Evolutionary conservation across 2,888 invertebrate genomes (phyloP).

Genomic region (Aporophyla lueneburgensis): DNA sequence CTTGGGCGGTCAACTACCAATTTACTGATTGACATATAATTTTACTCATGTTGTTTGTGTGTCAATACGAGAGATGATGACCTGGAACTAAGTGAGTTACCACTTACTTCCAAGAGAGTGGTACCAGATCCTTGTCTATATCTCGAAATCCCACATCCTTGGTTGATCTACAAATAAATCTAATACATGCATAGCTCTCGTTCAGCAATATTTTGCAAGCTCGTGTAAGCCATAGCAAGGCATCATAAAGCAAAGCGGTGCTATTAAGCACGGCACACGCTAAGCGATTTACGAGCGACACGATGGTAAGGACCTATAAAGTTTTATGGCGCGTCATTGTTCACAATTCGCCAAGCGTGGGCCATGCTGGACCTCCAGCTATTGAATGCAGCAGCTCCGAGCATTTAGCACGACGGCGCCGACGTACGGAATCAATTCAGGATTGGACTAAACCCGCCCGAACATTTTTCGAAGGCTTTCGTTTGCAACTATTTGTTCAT

Average conservation of each 20-base stretch:
- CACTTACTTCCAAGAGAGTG: too few species aligned
- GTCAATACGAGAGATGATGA: not conserved
- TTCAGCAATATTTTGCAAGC: slow-evolving; percentile 31
- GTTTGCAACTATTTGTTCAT: slow-evolving; percentile 49
- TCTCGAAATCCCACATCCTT: not conserved
- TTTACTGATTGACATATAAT: not conserved
- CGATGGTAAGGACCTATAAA: slow-evolving; percentile 54
- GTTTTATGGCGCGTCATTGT: slow-evolving; percentile 57
- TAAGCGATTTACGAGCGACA: slow-evolving; percentile 66
- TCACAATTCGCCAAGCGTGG: slow-evolving; percentile 45
- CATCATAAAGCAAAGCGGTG: slow-evolving; percentile 60
- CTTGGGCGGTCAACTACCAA: not conserved
- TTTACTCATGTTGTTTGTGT: not conserved
- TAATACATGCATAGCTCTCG: not conserved
- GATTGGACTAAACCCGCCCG: slow-evolving; percentile 10
- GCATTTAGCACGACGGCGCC: slow-evolving; percentile 8
- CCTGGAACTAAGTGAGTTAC: too few species aligned
- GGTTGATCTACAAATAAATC: slow-evolving; percentile 1
- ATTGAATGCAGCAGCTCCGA: slow-evolving; percentile 50
- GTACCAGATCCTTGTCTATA: too few species aligned
- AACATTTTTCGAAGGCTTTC: slow-evolving; percentile 18
- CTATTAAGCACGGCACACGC: slow-evolving; percentile 54
- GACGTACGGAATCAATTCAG: slow-evolving; percentile 45
- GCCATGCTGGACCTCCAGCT: slow-evolving; percentile 4
- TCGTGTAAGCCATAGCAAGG: slow-evolving; percentile 35